Evolutionary conservation across 2,888 invertebrate species (phyloP), one percentile per base, ranked within the genome.

Genomic region (Zelleria hepariella): DNA sequence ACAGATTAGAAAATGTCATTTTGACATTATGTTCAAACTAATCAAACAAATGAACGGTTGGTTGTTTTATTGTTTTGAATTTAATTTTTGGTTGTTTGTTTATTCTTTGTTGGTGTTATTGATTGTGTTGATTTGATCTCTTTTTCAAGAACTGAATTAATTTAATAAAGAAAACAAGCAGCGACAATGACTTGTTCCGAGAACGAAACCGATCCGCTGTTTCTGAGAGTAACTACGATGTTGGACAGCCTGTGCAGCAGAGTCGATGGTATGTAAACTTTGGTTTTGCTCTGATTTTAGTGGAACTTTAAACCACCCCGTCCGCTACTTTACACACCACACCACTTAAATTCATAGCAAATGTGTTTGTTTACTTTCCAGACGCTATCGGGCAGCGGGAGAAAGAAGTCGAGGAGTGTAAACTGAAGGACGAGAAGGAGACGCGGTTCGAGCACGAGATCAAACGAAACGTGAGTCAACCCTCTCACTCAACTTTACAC

Each of bases 381-480:
- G 60, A 51, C 5, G 5, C 24, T 1, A 18, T 57, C 2, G 15
- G 1, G 1, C 23, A 15, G 27, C 57, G 54, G 25, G 42, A 58
- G 26, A 52, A 59, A 47, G 47, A 26, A 26, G 42, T 32, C 8
- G 60, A 57, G 21, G 60, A 47, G 5, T 27, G 27, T 21, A 42
- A 55, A n/a, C 59, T 54, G 49, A 60, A 60, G 6, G 23, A 42
- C 20, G 60, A 62, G 58, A 26, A 60, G n/a, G 60, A 57, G 32
- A 25, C 47, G 6, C 24, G 51, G 42, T 32, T 60, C 32, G 59
- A 54, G 10, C 47, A 57, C 10, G 57, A 62, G 56, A 20, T 32
- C 7, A 20, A 60, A 24, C 10, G 51, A 32, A 27, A 59, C 25
- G 59, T 57, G 20, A 18, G 59, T 55, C 24, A 21, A 24, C 52